Percentiles rank a stretch among this genome's conserved stretches.
These are phyloP conservation scores for Riparia riparia DNA, from an alignment of 2,113 vertebrate genomes.

Conservation along the genomic window DNA sequence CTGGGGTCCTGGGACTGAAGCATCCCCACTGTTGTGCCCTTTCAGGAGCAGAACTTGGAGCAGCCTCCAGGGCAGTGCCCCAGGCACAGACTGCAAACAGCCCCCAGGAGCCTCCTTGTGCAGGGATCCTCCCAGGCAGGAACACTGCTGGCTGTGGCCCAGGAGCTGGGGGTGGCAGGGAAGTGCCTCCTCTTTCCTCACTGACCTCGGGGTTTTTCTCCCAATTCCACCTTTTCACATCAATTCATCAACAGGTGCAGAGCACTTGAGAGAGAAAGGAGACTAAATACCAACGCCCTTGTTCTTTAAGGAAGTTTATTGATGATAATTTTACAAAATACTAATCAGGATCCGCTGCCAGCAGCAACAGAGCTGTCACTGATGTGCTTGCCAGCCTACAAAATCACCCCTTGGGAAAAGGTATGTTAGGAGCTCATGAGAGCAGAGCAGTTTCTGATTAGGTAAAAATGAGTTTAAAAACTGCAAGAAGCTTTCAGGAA, in stretches of 20 bases:
- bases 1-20: neutral
- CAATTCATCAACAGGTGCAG: neutral
- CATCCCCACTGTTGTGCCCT: rapidly evolving
- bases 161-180: neutral
- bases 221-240: neutral
- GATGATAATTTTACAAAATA: neutral
- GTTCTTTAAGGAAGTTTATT: slow-evolving; percentile 65
- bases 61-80: neutral
- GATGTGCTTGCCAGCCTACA: neutral
- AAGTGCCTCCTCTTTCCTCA: neutral
- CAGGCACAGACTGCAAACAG: neutral
- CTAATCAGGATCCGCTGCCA: neutral
- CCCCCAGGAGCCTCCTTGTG: neutral
- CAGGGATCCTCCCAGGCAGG: neutral
- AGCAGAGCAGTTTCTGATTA: neutral
- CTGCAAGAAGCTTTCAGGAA: neutral
- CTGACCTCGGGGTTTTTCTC: neutral
- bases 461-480: neutral
- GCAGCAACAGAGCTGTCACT: neutral
- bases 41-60: neutral
- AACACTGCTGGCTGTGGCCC: neutral
- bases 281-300: neutral
- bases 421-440: neutral
- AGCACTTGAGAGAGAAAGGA: slow-evolving; percentile 21
- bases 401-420: neutral